Base-by-base conservation (phyloP, 2,113 vertebrate genomes). In the Nerophis ophidion region DNA sequence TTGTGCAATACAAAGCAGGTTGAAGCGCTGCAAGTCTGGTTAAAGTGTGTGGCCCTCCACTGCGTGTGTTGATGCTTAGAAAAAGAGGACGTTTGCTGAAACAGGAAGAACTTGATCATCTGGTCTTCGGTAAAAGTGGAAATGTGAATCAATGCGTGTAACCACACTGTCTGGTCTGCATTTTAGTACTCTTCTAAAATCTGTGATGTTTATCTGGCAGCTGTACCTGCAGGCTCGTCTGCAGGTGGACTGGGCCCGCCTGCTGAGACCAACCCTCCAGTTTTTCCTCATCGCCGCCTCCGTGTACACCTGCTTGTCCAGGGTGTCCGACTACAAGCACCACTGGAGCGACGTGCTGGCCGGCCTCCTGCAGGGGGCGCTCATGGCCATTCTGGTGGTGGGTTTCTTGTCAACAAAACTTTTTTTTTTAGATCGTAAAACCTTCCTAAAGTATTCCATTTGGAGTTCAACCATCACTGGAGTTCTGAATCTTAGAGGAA, bases 241-340 rank as follows among this genome's bases (percentile, higher is more conserved):
- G 88, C 91, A 86, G 78, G 89, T 79, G 2, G 90, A 95, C 8
- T 98, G 95, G 95, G 95, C 95, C 38, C 87, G 96, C 70, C 92
- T 98, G 42, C 71, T 98, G 45, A 90, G 96, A 60, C 97, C 97
- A 48, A 97, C 93, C 0, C 10, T 95, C 33, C 97, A 99, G 36
- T 98, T 98, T 72, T 94, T 91, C 75, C 91, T 99, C 45, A 85
- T 99, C 13, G 88, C 95, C 1, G 75, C 91, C 5, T 88, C 96
- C 0, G 84, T 98, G 59, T 99, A 91, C 0, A 97, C 98, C 1
- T 96, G 95, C 13, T 84, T 99, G n/a, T 98, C 97, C 0, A 90
- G 96, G 53, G 90, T 98, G 51, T 98, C 97, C 0, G 97, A 99
- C 63, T 98, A 98, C 70, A 99, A 98, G 80, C 97, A 99, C 70